Base-by-base conservation (phyloP, 2,113 vertebrate genomes). In the Redunca redunca region DNA sequence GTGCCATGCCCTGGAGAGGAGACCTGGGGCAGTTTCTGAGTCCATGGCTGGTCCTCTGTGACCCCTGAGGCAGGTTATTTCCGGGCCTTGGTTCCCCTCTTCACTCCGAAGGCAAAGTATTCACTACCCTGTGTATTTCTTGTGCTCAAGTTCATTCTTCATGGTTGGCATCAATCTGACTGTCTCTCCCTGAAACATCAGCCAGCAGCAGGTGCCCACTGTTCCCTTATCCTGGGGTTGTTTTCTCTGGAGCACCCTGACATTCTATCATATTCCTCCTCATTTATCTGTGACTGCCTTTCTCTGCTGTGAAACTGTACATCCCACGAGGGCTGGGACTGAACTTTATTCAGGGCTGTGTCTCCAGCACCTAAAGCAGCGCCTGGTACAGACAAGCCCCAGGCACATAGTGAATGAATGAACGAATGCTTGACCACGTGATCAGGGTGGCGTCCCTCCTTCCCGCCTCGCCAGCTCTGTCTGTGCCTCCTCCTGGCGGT, bases 1-100 rank as follows among this genome's bases (percentile, higher is more conserved):
- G 2, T 48, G 17, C 33, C 3, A 0, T 11, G 11, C 28, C 2
- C 0, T 17, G 12, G 9, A 15, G 14, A 2, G 71, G 33, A 5
- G n/a, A 74, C n/a, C 53, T 15, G 48, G 77, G 78, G 46, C 25
- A 52, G 28, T 4, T 57, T 28, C 58, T 30, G 43, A 36, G 46
- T 93, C 36, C 80, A 23, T 30, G 33, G 50, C 21, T 94, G 53
- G 12, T 64, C 84, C 84, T 92, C 55, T 85, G 30, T 88, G 88
- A 53, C 14, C 55, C 86, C 48, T 13, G 30, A 85, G 33, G 48
- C n/a, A 88, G 64, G 78, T 74, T 33, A 14, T 26, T 26, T n/a
- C 17, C 3, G 28, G 40, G 43, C 33, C 48, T 11, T 62, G 62
- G 40, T 55, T 52, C 10, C 36, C 52, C 13, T 90, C 46, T 17